phyloP scores from a whole-genome alignment of 2,113 vertebrate species.

The Myrmophylax atrothorax region DNA sequence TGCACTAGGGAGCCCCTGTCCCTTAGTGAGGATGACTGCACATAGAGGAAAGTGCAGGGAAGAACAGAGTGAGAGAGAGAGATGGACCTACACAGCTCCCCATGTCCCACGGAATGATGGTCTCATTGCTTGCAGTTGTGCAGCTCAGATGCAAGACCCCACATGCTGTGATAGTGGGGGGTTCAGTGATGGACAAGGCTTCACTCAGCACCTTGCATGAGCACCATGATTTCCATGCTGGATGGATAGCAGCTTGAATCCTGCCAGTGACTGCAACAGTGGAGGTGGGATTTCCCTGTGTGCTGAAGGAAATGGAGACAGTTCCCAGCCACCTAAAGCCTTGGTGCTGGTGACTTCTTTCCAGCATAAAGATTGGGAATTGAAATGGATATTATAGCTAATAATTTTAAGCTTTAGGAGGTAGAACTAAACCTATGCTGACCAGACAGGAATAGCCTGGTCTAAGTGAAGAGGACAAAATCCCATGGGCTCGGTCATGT shows the following conservation, averaged over 20 bases:
- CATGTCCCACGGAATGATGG: too few species aligned
- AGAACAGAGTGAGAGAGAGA: neutral
- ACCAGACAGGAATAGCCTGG: neutral
- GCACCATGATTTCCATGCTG: neutral
- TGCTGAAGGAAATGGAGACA: neutral
- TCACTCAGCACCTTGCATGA: neutral
- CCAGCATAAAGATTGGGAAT: neutral
- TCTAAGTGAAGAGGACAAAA: neutral
- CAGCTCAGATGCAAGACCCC: neutral
- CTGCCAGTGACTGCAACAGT: neutral
- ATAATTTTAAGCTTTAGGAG: neutral
- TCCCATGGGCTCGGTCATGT: neutral
- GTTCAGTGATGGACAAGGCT: neutral
- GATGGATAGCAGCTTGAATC: neutral
- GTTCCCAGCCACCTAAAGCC: neutral
- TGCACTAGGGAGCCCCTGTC: neutral
- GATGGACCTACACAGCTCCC: neutral
- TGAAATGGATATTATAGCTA: neutral
- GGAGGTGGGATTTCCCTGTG: neutral
- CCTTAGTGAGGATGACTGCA: neutral
- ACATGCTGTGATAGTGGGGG: fast-evolving
- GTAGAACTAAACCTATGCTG: neutral
- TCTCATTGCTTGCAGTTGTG: neutral
- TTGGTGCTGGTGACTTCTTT: neutral
- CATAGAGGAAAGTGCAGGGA: neutral